Evolutionary conservation across 2,113 vertebrate genomes (phyloP), one percentile per base, ranked within the genome.

Genomic region (Nasalis larvatus): DNA sequence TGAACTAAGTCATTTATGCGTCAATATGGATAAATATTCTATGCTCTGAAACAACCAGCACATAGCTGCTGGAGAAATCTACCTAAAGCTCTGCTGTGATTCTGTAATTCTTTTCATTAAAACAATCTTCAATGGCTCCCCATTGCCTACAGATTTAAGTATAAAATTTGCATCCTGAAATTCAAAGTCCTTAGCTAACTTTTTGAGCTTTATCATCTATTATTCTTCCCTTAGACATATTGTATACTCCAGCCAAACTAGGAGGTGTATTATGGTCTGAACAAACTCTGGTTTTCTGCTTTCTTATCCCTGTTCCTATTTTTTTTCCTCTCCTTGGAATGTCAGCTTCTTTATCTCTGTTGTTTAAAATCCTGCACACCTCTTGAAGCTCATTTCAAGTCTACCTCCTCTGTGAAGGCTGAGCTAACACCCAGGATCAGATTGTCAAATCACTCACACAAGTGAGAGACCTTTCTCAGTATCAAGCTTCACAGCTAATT

Each of bases 381-480:
- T 73, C 25, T 84, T 8, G 49, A 52, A 89, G 18, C 37, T 89
- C 23, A 82, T 91, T 93, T 96, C 77, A 97, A 37, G 54, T 91
- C 40, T 25, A 86, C 12, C 16, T 68, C 8, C 60, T 92, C 8
- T 8, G 56, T 74, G 58, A 78, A 95, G 27, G 56, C 9, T 87
- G 63, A 94, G 1, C 7, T 52, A 94, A 87, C 7, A 56, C 10
- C 32, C 74, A 76, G 18, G 21, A 95, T 89, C 73, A 87, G 16
- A 71, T 60, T 83, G 8, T 92, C n/a, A 84, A 54, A 77, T 86
- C 32, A 80, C 7, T 68, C 21, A 78, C 6, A 66, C 6, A 60
- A 63, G 81, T 58, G 21, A 80, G 54, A 83, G 2, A 52, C 6
- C 56, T 95, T 83, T 91, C 10, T 23, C 47, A 85, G 9, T 30